Conservation (phyloP, 2,888 invertebrate genomes). For the Drosophila imparisetae region DNA sequence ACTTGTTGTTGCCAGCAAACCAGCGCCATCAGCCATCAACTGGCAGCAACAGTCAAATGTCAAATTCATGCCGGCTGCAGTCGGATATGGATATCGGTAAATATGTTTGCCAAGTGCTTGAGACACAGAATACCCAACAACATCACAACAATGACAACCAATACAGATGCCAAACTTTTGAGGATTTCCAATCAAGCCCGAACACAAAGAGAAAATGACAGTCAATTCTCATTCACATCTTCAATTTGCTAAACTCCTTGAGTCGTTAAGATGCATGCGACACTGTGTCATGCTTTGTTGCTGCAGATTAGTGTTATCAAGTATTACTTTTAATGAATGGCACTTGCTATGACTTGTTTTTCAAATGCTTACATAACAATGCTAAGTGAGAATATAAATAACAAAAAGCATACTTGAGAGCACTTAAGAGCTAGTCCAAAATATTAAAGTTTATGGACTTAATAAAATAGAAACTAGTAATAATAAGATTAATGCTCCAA, state of each 20-base stretch:
- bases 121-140: slow-evolving; percentile 24
- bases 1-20: slow-evolving; percentile 30
- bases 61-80: slow-evolving; percentile 38
- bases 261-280: background rate
- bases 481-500: background rate
- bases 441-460: background rate
- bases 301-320: too few species aligned
- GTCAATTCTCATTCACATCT: background rate
- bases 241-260: slow-evolving; percentile 1
- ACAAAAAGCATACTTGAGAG: background rate
- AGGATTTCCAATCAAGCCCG: slow-evolving; percentile 17
- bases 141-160: background rate
- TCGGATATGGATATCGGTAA: slow-evolving; percentile 41
- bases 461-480: background rate
- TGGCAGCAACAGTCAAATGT: slow-evolving; percentile 23
- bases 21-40: background rate
- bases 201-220: background rate
- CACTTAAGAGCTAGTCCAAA: background rate
- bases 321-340: background rate
- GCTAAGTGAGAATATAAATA: background rate
- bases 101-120: slow-evolving; percentile 25
- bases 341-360: background rate
- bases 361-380: background rate
- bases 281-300: background rate
- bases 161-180: slow-evolving; percentile 27